Conservation (phyloP, 2,888 invertebrate genomes). For the Cerastoderma edule region DNA sequence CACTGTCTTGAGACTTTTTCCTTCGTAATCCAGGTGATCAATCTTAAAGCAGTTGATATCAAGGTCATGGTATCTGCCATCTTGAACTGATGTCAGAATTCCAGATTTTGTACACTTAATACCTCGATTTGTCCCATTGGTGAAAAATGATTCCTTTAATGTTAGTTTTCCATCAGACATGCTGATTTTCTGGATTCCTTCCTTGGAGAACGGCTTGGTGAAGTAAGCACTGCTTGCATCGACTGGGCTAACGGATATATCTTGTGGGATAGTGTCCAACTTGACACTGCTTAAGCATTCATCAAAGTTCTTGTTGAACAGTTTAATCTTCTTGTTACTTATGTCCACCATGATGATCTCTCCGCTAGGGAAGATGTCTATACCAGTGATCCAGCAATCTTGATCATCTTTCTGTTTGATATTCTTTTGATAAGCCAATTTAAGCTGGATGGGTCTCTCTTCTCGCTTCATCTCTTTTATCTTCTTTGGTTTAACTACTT, state of each 20-base stretch:
- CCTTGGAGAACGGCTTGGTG: slow-evolving; percentile 54
- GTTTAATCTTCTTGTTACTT: slow-evolving; percentile 56
- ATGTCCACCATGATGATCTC: slow-evolving; percentile 56
- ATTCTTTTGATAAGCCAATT: slow-evolving; percentile 38
- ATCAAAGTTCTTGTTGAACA: slow-evolving; percentile 48
- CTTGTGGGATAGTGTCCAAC: slow-evolving; percentile 56
- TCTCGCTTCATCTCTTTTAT: slow-evolving; percentile 48
- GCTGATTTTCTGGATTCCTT: slow-evolving; percentile 54
- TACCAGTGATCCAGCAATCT: slow-evolving; percentile 59
- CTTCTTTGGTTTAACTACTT: slow-evolving; percentile 37
- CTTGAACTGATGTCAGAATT: slow-evolving; percentile 57
- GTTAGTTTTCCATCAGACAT: slow-evolving; percentile 49
- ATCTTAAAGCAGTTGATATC: slow-evolving; percentile 58
- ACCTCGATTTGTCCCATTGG: slow-evolving; percentile 55
- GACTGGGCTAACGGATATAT: slow-evolving; percentile 52
- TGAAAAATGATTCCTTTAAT: slow-evolving; percentile 49
- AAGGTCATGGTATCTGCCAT: slow-evolving; percentile 50
- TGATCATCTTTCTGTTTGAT: slow-evolving; percentile 44
- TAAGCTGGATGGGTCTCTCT: slow-evolving; percentile 46
- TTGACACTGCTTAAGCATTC: slow-evolving; percentile 46
- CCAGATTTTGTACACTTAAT: slow-evolving; percentile 55
- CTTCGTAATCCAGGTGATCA: slow-evolving; percentile 51
- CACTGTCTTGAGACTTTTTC: slow-evolving; percentile 47
- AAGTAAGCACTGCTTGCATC: slow-evolving; percentile 56
- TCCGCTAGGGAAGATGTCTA: slow-evolving; percentile 53